These are phyloP conservation scores for Pollachius pollachius DNA, from an alignment of 2,113 vertebrate species.

Conservation along the genomic window DNA sequence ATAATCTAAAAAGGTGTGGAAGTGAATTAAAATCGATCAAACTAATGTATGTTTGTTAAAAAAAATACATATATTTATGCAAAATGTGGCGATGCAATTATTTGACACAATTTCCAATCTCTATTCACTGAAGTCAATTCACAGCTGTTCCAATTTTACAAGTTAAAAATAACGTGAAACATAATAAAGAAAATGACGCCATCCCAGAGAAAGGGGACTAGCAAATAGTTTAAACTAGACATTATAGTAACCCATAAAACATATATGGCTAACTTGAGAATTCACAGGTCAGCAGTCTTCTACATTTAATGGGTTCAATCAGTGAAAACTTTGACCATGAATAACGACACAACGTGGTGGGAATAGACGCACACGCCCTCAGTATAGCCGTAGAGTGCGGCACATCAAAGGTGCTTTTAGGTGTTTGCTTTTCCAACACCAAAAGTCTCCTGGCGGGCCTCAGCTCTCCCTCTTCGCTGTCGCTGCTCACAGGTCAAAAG, in stretches of 20 bases:
- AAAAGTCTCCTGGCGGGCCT: not conserved
- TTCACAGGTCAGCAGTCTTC: not conserved
- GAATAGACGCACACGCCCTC: slow-evolving; percentile 22
- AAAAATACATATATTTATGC: not conserved
- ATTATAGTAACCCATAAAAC: no score
- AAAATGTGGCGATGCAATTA: not conserved
- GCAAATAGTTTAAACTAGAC: no score
- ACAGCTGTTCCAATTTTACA: slow-evolving; percentile 20
- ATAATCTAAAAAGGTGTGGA: slow-evolving; percentile 60
- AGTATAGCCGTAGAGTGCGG: not conserved
- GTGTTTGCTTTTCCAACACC: not conserved
- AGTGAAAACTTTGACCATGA: slow-evolving; percentile 24
- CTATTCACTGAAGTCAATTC: slow-evolving; percentile 22
- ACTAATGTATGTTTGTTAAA: slow-evolving; percentile 13
- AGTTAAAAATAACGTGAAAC: slow-evolving; percentile 1
- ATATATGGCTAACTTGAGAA: no score
- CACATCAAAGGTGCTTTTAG: not conserved
- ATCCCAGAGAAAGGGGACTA: no score
- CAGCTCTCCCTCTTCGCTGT: not conserved
- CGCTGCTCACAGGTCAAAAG: not conserved
- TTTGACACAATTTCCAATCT: not conserved
- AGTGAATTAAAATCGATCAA: slow-evolving; percentile 63
- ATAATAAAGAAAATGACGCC: no score
- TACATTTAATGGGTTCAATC: slow-evolving; percentile 31
- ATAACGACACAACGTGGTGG: slow-evolving; percentile 35